phyloP scores from a whole-genome alignment of 2,797 vertebrate species.

The Champsocephalus gunnari region DNA sequence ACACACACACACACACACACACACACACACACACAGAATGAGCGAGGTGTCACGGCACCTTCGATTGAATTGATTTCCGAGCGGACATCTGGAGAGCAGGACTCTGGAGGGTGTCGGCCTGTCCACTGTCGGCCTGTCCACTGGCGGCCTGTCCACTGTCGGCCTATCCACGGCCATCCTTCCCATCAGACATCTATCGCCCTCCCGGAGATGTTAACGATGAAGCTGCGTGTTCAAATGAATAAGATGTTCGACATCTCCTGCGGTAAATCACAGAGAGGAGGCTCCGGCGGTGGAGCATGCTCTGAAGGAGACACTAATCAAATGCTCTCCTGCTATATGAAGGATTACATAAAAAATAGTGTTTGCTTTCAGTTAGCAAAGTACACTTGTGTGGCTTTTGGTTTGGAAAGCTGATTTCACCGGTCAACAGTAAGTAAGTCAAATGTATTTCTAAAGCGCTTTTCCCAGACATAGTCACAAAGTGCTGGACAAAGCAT shows the following conservation, averaged over 20 bases:
- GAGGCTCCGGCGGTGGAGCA: constrained; percentile 76
- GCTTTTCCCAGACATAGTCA: too few relatives aligned
- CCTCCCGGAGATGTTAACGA: constrained; percentile 70
- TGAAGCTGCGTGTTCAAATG: constrained; percentile 73
- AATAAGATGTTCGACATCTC: constrained; percentile 65
- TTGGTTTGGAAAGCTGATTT: constrained; percentile 23
- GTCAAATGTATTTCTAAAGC: too few relatives aligned
- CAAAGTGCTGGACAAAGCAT: too few relatives aligned
- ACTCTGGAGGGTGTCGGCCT: constrained; percentile 55
- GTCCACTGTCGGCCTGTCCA: constrained; percentile 19
- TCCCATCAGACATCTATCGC: constrained; percentile 65
- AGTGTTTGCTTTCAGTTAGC: constrained; percentile 27
- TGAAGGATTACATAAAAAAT: constrained; percentile 43
- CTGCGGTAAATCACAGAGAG: constrained; percentile 66
- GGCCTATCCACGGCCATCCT: constrained; percentile 40
- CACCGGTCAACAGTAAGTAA: background rate
- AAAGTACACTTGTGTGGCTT: constrained; percentile 14
- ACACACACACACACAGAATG: constrained; percentile 41
- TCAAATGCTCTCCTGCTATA: constrained; percentile 54
- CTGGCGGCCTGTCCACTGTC: constrained; percentile 33
- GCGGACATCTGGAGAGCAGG: constrained; percentile 74
- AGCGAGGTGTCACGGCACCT: constrained; percentile 66
- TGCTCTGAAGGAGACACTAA: constrained; percentile 67
- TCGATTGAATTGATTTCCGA: constrained; percentile 64
- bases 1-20: constrained; percentile 40